A percentile compares a stretch with the other conserved stretches of the same genome.
These are phyloP conservation scores for Microcebus lehilahytsara DNA, from an alignment of 2,113 vertebrate species.

Conservation along the genomic window DNA sequence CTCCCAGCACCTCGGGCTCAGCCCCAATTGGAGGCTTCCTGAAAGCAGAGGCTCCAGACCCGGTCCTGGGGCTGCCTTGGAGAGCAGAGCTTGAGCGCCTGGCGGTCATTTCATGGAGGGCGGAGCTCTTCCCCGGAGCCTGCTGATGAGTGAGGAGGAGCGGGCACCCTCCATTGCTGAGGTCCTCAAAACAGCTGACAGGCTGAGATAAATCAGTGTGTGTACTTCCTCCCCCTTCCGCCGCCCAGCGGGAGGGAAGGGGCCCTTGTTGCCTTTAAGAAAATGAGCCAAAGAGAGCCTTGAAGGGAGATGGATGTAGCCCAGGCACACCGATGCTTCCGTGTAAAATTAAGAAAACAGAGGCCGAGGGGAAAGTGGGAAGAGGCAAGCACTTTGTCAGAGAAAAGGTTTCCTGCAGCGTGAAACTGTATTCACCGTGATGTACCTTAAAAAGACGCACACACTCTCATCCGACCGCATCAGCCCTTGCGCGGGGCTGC, in stretches of 20 bases:
- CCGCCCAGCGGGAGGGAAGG: constrained; percentile 88
- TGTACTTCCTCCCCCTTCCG: constrained; percentile 85
- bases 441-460: constrained; percentile 41
- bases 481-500: not conserved
- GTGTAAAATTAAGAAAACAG: constrained; percentile 83
- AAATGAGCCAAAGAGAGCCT: constrained; percentile 70
- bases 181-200: constrained; percentile 90
- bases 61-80: constrained; percentile 82
- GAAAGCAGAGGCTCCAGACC: constrained; percentile 83
- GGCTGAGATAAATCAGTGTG: constrained; percentile 92
- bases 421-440: constrained; percentile 57
- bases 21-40: constrained; percentile 85
- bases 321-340: constrained; percentile 72
- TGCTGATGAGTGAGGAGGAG: constrained; percentile 90
- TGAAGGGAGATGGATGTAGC: constrained; percentile 71
- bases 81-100: constrained; percentile 84
- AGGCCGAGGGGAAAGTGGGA: constrained; percentile 51
- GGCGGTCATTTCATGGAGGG: constrained; percentile 92
- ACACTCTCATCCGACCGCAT: not conserved
- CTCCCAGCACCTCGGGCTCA: constrained; percentile 58
- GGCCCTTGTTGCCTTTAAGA: constrained; percentile 89
- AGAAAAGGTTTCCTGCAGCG: constrained; percentile 54
- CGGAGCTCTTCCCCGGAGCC: constrained; percentile 87
- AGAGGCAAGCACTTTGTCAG: constrained; percentile 72
- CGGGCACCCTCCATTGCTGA: constrained; percentile 82